Percentiles rank a stretch among this genome's conserved stretches.
These are phyloP conservation scores for Sesamia inferens DNA, from an alignment of 2,888 invertebrate genomes.

Conservation along the genomic window DNA sequence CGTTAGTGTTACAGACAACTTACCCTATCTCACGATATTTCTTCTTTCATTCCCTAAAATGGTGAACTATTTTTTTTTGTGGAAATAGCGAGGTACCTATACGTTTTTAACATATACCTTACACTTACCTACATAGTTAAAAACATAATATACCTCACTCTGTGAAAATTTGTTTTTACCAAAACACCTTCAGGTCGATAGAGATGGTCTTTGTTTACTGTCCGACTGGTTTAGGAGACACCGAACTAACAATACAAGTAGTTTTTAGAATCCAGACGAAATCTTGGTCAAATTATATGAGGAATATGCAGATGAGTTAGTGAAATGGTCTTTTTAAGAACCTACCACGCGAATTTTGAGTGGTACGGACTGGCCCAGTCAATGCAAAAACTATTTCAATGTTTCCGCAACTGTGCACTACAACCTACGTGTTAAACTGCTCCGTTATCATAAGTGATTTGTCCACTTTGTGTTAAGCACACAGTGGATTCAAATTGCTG, in stretches of 20 bases:
- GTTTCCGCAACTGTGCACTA: neutral
- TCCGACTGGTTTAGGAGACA: neutral
- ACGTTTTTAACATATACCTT: no score
- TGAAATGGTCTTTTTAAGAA: neutral
- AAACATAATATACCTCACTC: no score
- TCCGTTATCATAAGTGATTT: constrained; percentile 34
- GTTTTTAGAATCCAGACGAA: neutral
- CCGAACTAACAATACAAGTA: neutral
- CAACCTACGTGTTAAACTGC: neutral
- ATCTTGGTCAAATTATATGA: neutral
- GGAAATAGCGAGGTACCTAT: no score
- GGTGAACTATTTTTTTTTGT: no score
- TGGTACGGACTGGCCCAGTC: neutral
- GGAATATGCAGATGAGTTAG: neutral
- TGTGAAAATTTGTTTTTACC: neutral
- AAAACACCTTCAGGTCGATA: no score
- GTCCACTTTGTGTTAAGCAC: constrained; percentile 24
- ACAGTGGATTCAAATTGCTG: constrained; percentile 31
- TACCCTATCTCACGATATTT: no score
- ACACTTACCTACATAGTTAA: no score
- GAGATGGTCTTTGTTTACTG: neutral
- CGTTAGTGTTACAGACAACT: neutral
- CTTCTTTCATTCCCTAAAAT: no score
- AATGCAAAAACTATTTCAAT: neutral
- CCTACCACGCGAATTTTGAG: neutral